A percentile compares a stretch with the other conserved stretches of the same genome.
Conservation (phyloP, 2,113 vertebrate genomes). For the Elanus axillaris region DNA sequence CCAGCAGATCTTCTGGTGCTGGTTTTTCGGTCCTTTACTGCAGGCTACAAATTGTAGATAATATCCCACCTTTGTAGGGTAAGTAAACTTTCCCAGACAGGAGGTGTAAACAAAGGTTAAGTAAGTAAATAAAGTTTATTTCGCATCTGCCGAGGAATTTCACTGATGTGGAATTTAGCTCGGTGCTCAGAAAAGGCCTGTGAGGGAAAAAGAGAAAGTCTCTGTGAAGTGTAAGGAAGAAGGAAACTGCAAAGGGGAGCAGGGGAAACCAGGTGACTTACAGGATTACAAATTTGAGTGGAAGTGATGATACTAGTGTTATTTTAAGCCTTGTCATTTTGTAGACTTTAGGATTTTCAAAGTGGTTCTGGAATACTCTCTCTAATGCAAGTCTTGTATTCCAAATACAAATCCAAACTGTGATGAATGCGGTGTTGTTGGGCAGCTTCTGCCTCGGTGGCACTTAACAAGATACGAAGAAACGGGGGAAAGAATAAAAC, state of each 20-base stretch:
- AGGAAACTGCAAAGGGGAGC: background rate
- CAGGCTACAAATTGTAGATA: background rate
- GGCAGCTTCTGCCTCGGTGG: background rate
- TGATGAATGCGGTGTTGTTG: background rate
- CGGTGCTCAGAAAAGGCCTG: background rate
- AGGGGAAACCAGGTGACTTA: background rate
- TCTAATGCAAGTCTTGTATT: background rate
- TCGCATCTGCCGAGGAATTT: background rate
- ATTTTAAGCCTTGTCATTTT: background rate
- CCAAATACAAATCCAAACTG: background rate
- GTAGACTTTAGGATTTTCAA: background rate
- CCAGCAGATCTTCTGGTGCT: background rate
- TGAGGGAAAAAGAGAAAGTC: background rate
- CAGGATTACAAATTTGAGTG: background rate
- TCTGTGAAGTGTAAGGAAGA: background rate
- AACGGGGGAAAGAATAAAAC: background rate
- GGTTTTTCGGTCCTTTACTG: fast-evolving
- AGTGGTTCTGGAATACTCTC: background rate
- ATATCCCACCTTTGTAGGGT: background rate
- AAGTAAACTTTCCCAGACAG: background rate
- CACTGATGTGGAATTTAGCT: background rate
- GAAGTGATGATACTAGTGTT: background rate
- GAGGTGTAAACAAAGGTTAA: background rate
- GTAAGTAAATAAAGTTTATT: background rate
- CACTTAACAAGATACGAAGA: fast-evolving